Conservation (phyloP, 1,140 invertebrate genomes). For the Procambarus clarkii region DNA sequence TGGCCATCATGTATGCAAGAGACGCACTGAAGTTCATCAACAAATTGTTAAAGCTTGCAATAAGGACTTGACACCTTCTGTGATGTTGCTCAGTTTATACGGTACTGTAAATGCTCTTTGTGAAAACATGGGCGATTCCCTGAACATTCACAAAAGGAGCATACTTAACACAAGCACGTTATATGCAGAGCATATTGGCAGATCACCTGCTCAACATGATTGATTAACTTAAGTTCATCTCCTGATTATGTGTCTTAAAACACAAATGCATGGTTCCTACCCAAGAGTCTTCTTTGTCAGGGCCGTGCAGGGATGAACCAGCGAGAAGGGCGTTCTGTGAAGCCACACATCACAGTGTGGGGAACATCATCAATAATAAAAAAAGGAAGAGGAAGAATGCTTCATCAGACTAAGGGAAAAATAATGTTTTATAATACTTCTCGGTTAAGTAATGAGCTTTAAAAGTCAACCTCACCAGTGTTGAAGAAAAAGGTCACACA, state of each 20-base stretch:
- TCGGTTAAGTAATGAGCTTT: background rate
- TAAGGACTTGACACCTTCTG: background rate
- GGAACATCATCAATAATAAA: conserved; percentile 20
- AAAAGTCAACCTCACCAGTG: background rate
- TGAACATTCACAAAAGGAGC: background rate
- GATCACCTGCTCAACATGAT: background rate
- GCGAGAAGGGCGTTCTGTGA: conserved; percentile 17
- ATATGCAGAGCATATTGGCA: background rate
- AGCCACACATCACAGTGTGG: background rate
- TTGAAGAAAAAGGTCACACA: background rate
- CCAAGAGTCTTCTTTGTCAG: conserved; percentile 20
- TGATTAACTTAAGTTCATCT: conserved; percentile 3
- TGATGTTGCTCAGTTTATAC: background rate
- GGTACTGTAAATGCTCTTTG: no score
- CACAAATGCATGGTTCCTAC: conserved; percentile 29
- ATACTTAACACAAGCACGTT: background rate
- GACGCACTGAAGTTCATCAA: conserved; percentile 11
- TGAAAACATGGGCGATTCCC: background rate
- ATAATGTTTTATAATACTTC: background rate
- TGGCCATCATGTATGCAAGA: background rate
- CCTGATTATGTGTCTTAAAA: background rate
- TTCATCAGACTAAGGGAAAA: conserved; percentile 1
- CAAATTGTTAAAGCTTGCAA: background rate
- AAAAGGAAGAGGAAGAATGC: conserved; percentile 4
- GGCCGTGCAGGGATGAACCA: background rate